Percentiles rank a stretch among this genome's conserved stretches.
Evolutionary conservation across 1,140 invertebrate genomes (phyloP).

Genomic region (Drosophila micromelanica): DNA sequence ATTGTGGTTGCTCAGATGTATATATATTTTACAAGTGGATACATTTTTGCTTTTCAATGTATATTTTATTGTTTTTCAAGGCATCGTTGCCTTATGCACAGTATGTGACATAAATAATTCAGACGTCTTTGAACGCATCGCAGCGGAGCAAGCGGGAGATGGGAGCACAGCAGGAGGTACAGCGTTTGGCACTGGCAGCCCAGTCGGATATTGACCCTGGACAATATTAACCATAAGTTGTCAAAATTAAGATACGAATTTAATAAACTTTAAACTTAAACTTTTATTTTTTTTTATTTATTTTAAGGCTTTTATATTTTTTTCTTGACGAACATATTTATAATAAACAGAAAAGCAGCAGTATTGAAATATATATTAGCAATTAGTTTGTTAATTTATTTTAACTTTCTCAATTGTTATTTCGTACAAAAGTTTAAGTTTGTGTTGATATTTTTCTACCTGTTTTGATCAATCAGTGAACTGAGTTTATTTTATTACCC

Average conservation of each 20-base stretch:
- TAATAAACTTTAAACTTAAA: no score
- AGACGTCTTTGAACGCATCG: constrained; percentile 87
- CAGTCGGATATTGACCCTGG: constrained; percentile 84
- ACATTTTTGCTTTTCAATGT: no score
- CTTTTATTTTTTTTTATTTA: no score
- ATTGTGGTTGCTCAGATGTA: no score
- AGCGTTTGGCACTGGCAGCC: constrained; percentile 86
- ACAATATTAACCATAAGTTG: constrained; percentile 68
- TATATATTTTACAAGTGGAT: no score
- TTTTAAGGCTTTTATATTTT: no score
- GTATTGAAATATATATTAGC: neutral
- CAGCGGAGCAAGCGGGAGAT: constrained; percentile 89
- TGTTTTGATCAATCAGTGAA: neutral
- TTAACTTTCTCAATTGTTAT: neutral
- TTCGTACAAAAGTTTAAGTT: neutral
- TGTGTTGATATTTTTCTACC: neutral
- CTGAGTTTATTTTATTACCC: neutral
- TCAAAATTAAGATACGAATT: neutral
- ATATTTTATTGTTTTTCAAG: no score
- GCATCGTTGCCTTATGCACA: no score
- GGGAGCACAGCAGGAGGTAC: constrained; percentile 87
- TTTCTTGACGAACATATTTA: no score
- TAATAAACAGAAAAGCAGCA: no score
- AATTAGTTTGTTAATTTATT: neutral
- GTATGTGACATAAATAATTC: no score